Percentiles rank a stretch among this genome's conserved stretches.
phyloP scores from a whole-genome alignment of 2,113 vertebrate species.

The Myiopsitta monachus region DNA sequence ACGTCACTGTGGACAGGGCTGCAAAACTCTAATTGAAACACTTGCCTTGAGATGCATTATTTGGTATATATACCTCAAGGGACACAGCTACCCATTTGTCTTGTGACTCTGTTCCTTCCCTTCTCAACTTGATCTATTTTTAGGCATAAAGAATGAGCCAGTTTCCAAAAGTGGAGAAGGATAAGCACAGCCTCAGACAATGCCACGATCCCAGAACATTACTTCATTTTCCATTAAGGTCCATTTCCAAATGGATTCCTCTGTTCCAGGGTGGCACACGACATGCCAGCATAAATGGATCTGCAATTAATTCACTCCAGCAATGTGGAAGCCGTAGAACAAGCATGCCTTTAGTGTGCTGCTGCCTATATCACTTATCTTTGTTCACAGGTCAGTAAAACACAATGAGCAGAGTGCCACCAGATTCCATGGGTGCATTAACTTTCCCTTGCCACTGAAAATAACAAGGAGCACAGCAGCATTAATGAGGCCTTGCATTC shows the following conservation, averaged over 20 bases:
- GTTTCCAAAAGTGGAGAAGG: constrained; percentile 44
- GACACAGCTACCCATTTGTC: neutral
- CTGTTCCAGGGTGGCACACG: neutral
- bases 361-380: neutral
- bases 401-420: neutral
- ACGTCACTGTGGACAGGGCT: neutral
- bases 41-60: neutral
- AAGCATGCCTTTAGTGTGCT: neutral
- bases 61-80: neutral
- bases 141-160: constrained; percentile 34
- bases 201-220: neutral
- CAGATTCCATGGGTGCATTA: neutral
- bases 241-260: neutral
- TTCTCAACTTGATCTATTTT: constrained; percentile 47
- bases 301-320: neutral
- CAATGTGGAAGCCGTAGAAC: neutral
- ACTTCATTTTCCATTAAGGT: constrained; percentile 26
- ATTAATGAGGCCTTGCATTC: neutral
- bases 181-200: constrained; percentile 42
- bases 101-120: constrained; percentile 8
- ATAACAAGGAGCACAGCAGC: neutral
- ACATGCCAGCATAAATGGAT: neutral
- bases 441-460: neutral
- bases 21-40: neutral
- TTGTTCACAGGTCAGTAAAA: neutral